Conservation (phyloP, 92 coral and sea anemone genomes). For the Muricea muricata region DNA sequence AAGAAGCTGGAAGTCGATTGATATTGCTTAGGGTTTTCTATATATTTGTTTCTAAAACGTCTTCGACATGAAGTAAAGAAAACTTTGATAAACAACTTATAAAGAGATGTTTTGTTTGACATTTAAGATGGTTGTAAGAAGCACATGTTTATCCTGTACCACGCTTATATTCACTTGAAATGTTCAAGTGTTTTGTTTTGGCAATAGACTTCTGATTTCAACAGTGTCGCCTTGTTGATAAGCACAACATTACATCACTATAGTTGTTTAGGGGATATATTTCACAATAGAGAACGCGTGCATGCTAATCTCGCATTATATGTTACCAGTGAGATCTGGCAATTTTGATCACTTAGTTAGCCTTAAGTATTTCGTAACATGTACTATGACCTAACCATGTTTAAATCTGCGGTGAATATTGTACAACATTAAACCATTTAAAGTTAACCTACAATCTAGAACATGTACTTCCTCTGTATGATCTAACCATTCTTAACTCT, state of each 20-base stretch:
- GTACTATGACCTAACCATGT: not conserved
- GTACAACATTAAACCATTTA: not conserved
- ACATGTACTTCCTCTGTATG: not conserved
- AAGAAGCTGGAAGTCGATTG: not conserved
- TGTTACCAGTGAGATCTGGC: too few relatives aligned
- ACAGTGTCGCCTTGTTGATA: not conserved
- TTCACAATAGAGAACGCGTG: not conserved
- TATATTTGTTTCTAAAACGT: slow-evolving; percentile 16
- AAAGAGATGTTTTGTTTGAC: slow-evolving; percentile 3
- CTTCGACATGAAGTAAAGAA: slow-evolving; percentile 1
- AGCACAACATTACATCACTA: slow-evolving; percentile 11
- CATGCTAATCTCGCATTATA: not conserved
- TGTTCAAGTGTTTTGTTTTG: slow-evolving; percentile 13
- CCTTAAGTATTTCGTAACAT: too few relatives aligned
- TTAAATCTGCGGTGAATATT: not conserved
- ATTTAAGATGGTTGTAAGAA: not conserved
- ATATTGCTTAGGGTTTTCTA: not conserved
- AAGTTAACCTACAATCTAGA: not conserved
- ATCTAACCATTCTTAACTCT: not conserved
- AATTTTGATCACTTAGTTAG: too few relatives aligned
- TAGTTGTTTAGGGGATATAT: too few relatives aligned
- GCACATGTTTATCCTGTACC: not conserved
- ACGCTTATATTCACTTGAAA: not conserved
- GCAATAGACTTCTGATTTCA: not conserved
- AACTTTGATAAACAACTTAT: not conserved